Base-by-base conservation (phyloP, 2,888 invertebrate species). In the Mythimna vitellina region DNA sequence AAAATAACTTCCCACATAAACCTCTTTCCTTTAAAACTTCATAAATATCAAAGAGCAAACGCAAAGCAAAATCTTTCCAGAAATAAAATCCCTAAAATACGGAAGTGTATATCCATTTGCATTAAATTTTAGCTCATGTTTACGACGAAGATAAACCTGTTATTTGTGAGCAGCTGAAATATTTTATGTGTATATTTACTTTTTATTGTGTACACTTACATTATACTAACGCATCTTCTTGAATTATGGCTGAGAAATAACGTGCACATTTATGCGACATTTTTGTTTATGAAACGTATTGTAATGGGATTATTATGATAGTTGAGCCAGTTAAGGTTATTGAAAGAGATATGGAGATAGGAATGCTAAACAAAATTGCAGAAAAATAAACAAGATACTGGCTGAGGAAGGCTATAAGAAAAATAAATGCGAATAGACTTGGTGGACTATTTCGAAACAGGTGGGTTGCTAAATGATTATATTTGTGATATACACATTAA, bases 121-220 rank as follows among this genome's bases (percentile, higher is more conserved):
- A 83, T 83, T 82, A 78, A 82, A 83, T 75, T 83, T 84, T 78
- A 78, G 82, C 75, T 81, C 83, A 83, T 81, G 81, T 84, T 84
- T 83, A 89, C 86, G 86, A 84, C 76, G 76, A 77, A 86, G 85
- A 89, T 88, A 89, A 86, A 82, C 81, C 74, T 76, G 80, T 75
- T 84, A 84, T 83, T 84, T 82, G 81, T 76, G 80, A 83, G 82
- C 82, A 84, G 77, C 82, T 87, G 80, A 87, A 87, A 84, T 85
- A 83, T 81, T 89, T 89, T 86, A 88, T 83, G 83, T 65, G 73
- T 70, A 70, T 82, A 73, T 84, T 84, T 74, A 84, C 66, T 82
- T 84, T 83, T 84, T 82, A 84, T 84, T 81, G 63, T 81, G 64
- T 70, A 78, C 69, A 84, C 74, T 84, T 69, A 78, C 74, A 84